Base-by-base conservation (phyloP, 2,797 vertebrate species). In the Rhodeus uyekii region DNA sequence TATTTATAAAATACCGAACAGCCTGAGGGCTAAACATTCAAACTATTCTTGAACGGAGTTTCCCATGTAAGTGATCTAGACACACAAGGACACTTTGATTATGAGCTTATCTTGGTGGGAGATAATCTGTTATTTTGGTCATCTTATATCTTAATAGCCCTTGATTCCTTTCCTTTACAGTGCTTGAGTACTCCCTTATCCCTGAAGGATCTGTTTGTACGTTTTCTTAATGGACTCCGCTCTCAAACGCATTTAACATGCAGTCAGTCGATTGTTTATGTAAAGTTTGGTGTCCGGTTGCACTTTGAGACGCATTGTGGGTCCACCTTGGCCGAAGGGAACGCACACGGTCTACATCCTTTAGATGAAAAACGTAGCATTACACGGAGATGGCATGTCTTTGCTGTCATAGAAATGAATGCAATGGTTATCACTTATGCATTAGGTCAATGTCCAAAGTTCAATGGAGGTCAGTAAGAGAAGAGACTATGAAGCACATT, bases 61-160 rank as follows among this genome's bases (percentile, higher is more conserved):
- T 46, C 55, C 50, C 34, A 2, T 74, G 71, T 65, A 65, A 65
- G 71, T 24, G 58, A 81, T 81, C 79, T 75, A 53, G 69, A 81
- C 34, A 48, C 24, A 74, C 80, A 81, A 74, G 80, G 60, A 34
- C 60, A 73, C 61, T 81, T 38, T 81, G 60, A 81, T 73, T 81
- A 38, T 44, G 39, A 63, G 60, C 58, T 65, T 81, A 65, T 65
- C 71, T 65, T 75, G 60, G 71, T 74, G 64, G 69, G 44, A 75
- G 58, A 80, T 64, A 42, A 75, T 65, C 58, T 81, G 80, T 75
- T 81, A 75, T 81, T 81, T 75, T 42, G 71, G 71, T 65, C 60
- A 81, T 74, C 12, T 74, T 65, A 81, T 65, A 75, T 75, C 71
- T 65, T 74, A 81, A 77, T 68, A 83, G 80, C 16, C 8, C 34